Conservation (phyloP, 1,140 invertebrate species). For the Drosophila punjabiensis region DNA sequence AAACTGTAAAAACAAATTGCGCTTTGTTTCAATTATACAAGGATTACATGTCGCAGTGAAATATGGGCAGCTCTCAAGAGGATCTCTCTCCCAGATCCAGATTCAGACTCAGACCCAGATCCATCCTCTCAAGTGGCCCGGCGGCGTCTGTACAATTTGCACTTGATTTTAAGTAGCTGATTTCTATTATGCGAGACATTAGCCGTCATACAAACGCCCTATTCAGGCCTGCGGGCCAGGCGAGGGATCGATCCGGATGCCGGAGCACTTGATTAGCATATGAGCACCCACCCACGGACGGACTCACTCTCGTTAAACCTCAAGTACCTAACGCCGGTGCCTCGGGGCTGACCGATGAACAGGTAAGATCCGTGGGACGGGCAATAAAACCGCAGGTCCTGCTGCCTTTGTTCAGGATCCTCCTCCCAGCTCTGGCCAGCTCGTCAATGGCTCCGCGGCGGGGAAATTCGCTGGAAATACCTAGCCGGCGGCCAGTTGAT, state of each 20-base stretch:
- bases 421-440: constrained; percentile 9
- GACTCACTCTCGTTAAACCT: constrained; percentile 68
- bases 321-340: constrained; percentile 81
- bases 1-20: constrained; percentile 84
- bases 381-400: constrained; percentile 75
- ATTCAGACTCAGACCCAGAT: neutral
- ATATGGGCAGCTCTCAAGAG: constrained; percentile 11
- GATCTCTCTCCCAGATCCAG: constrained; percentile 12
- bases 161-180: constrained; percentile 84
- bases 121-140: constrained; percentile 61
- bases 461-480: constrained; percentile 79
- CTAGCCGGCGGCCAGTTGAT: constrained; percentile 65
- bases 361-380: constrained; percentile 46
- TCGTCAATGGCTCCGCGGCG: constrained; percentile 63
- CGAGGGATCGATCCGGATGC: constrained; percentile 10
- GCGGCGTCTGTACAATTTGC: constrained; percentile 72
- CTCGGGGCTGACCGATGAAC: neutral
- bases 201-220: constrained; percentile 83
- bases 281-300: constrained; percentile 33
- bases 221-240: constrained; percentile 69
- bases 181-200: constrained; percentile 84
- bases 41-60: constrained; percentile 62
- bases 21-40: constrained; percentile 83
- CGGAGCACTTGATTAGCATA: constrained; percentile 77
- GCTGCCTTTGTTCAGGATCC: constrained; percentile 51